Evolutionary conservation across 2,888 invertebrate species (phyloP), one percentile per base, ranked within the genome.

Genomic region (Cheilosia variabilis): DNA sequence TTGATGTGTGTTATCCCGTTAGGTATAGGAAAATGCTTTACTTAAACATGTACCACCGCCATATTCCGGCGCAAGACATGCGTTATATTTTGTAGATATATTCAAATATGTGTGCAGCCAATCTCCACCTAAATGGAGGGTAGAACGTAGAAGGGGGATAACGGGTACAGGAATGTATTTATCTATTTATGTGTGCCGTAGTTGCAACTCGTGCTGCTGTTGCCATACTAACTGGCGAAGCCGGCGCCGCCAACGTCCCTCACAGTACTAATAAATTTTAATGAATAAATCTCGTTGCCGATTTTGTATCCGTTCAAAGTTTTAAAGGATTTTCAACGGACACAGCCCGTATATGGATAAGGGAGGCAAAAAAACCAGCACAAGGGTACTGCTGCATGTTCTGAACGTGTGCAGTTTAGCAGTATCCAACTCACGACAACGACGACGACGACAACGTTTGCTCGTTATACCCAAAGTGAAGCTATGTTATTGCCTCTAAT

Each of bases 211-310:
- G 27, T 27, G 27, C 5, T 27, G 47, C 57, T 22, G 19, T 52
- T 75, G 47, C 55, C 50, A 55, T 50, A 41, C 55, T 71, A 22
- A 57, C 55, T 69, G 52, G 17, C 37, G 47, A 43, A 27, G n/a
- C n/a, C 41, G 7, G 37, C 50, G 31, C 10, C 37, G 53, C 50
- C 66, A 62, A 50, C 69, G 27, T 77, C 58, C 69, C 83, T 72
- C 34, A 79, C 75, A 55, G 63, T 58, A 68, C 81, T 86, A 86
- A 86, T 81, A 86, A 81, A 77, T 86, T 86, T 86, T 86, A 86
- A 86, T 86, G 86, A 86, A 81, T 86, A 86, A 86, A 86, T 86
- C 86, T 81, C 86, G 81, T 86, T 80, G 86, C 86, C 81, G 80
- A 86, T 86, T 86, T 80, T 80, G 86, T 86, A 81, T 81, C 81